Percentiles rank a stretch among this genome's conserved stretches.
Evolutionary conservation across 2,888 invertebrate species (phyloP).

Genomic region (Podotricha telesiphe): DNA sequence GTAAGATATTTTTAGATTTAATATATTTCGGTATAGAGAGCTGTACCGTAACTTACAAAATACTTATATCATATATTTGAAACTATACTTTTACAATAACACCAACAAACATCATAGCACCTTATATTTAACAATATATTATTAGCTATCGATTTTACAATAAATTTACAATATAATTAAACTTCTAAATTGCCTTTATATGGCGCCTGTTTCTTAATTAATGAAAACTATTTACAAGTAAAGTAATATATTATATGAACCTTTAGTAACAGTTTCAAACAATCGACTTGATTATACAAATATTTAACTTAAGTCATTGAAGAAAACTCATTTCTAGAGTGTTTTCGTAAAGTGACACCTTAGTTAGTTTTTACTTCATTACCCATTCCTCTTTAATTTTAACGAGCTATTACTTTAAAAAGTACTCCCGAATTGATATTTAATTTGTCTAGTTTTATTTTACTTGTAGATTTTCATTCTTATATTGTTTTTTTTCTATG

Average conservation of each 20-base stretch:
- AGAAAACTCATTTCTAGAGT: constrained; percentile 39
- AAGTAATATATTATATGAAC: constrained; percentile 8
- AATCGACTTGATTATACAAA: constrained; percentile 15
- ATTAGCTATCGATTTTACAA: too few species aligned
- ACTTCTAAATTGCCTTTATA: not conserved
- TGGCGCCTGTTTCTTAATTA: not conserved
- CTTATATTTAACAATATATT: too few species aligned
- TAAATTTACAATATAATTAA: not conserved
- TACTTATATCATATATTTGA: too few species aligned
- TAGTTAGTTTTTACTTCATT: constrained; percentile 48
- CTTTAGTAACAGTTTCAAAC: constrained; percentile 12
- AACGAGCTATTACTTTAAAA: constrained; percentile 50
- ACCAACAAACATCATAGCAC: too few species aligned
- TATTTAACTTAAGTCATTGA: constrained; percentile 25
- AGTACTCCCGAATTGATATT: constrained; percentile 59
- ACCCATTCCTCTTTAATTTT: constrained; percentile 47
- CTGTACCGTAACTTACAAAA: too few species aligned
- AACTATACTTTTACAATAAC: too few species aligned
- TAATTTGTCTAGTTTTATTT: constrained; percentile 54
- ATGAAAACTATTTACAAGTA: not conserved
- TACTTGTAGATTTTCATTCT: constrained; percentile 42
- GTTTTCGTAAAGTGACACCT: constrained; percentile 43
- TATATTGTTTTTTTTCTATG: not conserved
- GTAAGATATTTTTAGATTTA: too few species aligned
- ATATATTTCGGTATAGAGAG: too few species aligned